Evolutionary conservation across 1,140 invertebrate species (phyloP).

Genomic region (Drusus annulatus): DNA sequence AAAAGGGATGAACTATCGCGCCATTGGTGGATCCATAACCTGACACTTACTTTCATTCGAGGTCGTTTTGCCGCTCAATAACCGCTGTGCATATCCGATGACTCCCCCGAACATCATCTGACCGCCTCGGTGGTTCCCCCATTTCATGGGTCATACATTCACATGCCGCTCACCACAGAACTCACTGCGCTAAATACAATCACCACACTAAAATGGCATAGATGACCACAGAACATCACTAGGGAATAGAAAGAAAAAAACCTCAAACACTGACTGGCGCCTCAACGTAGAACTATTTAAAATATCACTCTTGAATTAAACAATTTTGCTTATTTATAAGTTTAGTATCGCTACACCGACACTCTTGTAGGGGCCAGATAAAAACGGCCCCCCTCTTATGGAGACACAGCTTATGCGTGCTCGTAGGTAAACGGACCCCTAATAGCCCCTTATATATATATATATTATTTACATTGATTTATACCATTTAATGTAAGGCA

Average conservation of each 20-base stretch:
- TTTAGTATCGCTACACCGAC: no score
- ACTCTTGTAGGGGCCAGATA: no score
- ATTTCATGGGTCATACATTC: constrained; percentile 9
- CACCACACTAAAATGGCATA: neutral
- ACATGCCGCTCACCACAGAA: neutral
- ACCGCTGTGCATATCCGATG: neutral
- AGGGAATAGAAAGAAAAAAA: no score
- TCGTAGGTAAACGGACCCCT: no score
- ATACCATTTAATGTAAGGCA: no score
- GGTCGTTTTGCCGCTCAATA: neutral
- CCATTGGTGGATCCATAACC: neutral
- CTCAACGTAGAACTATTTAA: neutral
- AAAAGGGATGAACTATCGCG: no score
- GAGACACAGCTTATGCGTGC: no score
- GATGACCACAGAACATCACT: no score
- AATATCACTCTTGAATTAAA: no score
- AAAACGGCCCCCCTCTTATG: neutral
- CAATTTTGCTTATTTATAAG: no score
- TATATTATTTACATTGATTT: no score
- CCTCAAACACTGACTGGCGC: neutral
- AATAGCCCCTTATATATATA: no score
- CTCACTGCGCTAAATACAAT: neutral
- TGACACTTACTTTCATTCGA: constrained; percentile 11
- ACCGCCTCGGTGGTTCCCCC: neutral
- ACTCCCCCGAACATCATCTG: constrained; percentile 16